Conservation (phyloP, 2,113 vertebrate genomes). For the Apodemus speciosus region DNA sequence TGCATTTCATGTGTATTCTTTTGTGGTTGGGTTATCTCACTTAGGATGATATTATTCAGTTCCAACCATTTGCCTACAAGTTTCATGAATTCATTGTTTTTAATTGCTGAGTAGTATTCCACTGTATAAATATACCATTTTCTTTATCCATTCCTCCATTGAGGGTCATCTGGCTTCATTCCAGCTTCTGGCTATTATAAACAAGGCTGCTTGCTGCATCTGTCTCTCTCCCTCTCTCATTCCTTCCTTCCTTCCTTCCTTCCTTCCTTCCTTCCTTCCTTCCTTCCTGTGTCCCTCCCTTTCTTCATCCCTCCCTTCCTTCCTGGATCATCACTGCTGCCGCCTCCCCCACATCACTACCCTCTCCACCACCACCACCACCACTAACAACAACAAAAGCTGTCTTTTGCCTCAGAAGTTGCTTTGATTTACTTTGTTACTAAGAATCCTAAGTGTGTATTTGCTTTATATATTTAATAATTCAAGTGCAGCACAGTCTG, state of each 20-base stretch:
- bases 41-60: too few species aligned
- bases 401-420: not conserved
- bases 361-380: not conserved
- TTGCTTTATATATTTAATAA: not conserved
- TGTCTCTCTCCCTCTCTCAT: not conserved
- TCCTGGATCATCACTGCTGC: not conserved
- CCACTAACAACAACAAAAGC: not conserved
- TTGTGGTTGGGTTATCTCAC: too few species aligned
- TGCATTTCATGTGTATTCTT: too few species aligned
- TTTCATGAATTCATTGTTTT: too few species aligned
- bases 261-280: too few species aligned
- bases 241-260: not conserved
- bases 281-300: too few species aligned
- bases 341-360: not conserved
- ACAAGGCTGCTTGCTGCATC: not conserved
- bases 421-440: not conserved
- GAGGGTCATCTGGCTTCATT: too few species aligned
- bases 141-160: too few species aligned
- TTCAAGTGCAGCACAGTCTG: not conserved
- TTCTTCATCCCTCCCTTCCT: not conserved
- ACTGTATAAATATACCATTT: too few species aligned
- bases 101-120: too few species aligned
- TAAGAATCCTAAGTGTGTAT: not conserved
- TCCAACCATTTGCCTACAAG: too few species aligned
- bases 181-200: too few species aligned